Evolutionary conservation across 2,888 invertebrate species (phyloP), one percentile per base, ranked within the genome.

Genomic region (Drosophila falleni): DNA sequence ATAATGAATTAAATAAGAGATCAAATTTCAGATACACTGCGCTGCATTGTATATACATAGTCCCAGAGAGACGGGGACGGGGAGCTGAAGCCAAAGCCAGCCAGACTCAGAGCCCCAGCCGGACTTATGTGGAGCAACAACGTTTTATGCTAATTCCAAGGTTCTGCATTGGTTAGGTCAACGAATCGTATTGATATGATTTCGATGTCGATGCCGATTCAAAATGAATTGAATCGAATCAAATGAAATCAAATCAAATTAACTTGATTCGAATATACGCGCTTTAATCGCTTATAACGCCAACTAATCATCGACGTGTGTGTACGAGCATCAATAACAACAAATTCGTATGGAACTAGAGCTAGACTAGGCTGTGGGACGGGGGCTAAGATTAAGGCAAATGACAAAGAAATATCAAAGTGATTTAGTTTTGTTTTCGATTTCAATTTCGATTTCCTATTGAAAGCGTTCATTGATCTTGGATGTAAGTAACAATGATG

Each of bases 91-190:
- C 11, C 31, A 47, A 60, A 51, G 58, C 39, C 33, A 49, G 31
- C 16, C 56, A 49, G 46, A 42, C 42, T 19, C 53, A 41, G 33
- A 66, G 37, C 59, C 55, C 42, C 55, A 66, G 79, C 71, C 81
- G 65, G 65, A 65, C 72, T 63, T 65, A 87, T 74, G 76, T 89
- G 63, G 79, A 81, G 87, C 82, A 81, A 74, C 81, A 74, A 78
- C 79, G 79, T 65, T 72, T 75, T 74, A 88, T 87, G 87, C 56
- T 80, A 87, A 87, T 87, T 88, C 75, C 87, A 87, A 87, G 87
- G 87, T 86, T 87, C 80, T 86, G 83, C 89, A 86, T 73, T 74
- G 73, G 61, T 77, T 88, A 88, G 89, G 87, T 87, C 87, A 89
- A 89, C 88, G 89, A 74, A 72, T 85, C 86, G 80, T 60, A 49